Percentiles rank a stretch among this genome's conserved stretches.
Conservation (phyloP, 2,797 vertebrate species). For the Coreius guichenoti region DNA sequence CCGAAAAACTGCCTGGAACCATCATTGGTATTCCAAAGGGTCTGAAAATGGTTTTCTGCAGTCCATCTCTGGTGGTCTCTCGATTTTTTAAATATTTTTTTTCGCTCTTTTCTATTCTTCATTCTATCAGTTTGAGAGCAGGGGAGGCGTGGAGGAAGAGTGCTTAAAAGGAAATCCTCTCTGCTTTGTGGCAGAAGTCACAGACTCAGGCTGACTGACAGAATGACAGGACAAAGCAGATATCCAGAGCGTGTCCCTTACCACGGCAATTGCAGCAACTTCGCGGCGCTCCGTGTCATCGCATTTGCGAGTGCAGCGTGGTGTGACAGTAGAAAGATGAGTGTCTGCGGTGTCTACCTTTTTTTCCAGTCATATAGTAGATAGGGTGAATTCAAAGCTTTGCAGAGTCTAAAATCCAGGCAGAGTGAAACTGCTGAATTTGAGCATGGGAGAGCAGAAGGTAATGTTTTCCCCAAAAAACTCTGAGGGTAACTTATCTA, state of each 20-base stretch:
- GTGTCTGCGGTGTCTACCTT: slow-evolving; percentile 55
- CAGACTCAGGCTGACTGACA: slow-evolving; percentile 41
- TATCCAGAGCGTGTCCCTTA: slow-evolving; percentile 55
- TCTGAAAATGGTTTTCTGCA: slow-evolving; percentile 50
- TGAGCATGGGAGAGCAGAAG: slow-evolving; percentile 35
- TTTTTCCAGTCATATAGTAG: slow-evolving; percentile 52
- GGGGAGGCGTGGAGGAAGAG: slow-evolving; percentile 26
- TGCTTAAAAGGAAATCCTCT: slow-evolving; percentile 56
- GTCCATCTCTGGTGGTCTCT: slow-evolving; percentile 49
- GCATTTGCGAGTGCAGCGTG: slow-evolving; percentile 58
- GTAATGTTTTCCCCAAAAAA: slow-evolving; percentile 33
- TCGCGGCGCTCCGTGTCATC: slow-evolving; percentile 53
- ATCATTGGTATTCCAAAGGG: slow-evolving; percentile 51
- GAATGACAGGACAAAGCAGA: slow-evolving; percentile 56
- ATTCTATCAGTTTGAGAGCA: slow-evolving; percentile 51
- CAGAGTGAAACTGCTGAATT: slow-evolving; percentile 49
- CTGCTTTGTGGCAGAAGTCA: slow-evolving; percentile 44
- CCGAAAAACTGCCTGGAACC: slow-evolving; percentile 43
- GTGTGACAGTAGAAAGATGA: slow-evolving; percentile 64
- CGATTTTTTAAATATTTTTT: slow-evolving; percentile 14
- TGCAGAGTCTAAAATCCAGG: slow-evolving; percentile 45
- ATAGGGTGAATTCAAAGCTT: slow-evolving; percentile 52
- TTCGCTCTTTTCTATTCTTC: slow-evolving; percentile 30
- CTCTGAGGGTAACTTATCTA: slow-evolving; percentile 36
- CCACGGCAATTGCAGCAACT: slow-evolving; percentile 61